Conservation (phyloP, 1,140 invertebrate species). For the Drosophila kurseongensis region DNA sequence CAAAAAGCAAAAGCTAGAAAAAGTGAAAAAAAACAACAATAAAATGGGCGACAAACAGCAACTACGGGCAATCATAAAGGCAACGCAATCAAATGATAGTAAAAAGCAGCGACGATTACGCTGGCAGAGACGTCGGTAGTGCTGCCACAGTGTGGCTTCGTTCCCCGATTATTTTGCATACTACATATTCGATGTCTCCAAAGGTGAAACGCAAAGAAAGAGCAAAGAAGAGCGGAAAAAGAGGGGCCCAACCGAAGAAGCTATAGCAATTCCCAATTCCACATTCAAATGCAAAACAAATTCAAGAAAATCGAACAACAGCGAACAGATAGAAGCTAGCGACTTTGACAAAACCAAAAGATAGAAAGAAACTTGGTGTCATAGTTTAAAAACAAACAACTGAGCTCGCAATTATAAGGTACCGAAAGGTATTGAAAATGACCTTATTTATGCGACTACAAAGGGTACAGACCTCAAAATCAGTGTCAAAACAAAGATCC, state of each 20-base stretch:
- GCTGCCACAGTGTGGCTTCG: slow-evolving; percentile 23
- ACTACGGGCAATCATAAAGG: slow-evolving; percentile 70
- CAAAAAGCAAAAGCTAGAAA: slow-evolving; percentile 49
- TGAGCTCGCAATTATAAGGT: slow-evolving; percentile 11
- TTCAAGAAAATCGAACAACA: slow-evolving; percentile 74
- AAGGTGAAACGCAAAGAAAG: slow-evolving; percentile 69
- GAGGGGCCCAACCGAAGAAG: slow-evolving; percentile 55
- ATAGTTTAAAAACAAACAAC: slow-evolving; percentile 30
- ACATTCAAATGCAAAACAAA: slow-evolving; percentile 75
- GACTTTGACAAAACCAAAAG: slow-evolving; percentile 8
- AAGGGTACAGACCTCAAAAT: not conserved
- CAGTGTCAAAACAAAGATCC: slow-evolving; percentile 3
- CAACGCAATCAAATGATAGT: slow-evolving; percentile 80
- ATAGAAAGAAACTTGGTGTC: slow-evolving; percentile 50
- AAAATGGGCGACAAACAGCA: slow-evolving; percentile 55
- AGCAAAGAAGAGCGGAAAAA: slow-evolving; percentile 4
- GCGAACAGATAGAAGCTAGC: slow-evolving; percentile 34
- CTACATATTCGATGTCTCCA: slow-evolving; percentile 51
- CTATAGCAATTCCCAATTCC: slow-evolving; percentile 75
- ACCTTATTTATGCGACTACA: not conserved
- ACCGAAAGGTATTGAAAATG: not conserved
- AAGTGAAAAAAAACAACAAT: slow-evolving; percentile 40
- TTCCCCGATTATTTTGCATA: slow-evolving; percentile 73
- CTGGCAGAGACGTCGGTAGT: slow-evolving; percentile 32
- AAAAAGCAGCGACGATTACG: slow-evolving; percentile 80